Base-by-base conservation (phyloP, 2,797 vertebrate genomes). In the Myiotriccus ornatus region DNA sequence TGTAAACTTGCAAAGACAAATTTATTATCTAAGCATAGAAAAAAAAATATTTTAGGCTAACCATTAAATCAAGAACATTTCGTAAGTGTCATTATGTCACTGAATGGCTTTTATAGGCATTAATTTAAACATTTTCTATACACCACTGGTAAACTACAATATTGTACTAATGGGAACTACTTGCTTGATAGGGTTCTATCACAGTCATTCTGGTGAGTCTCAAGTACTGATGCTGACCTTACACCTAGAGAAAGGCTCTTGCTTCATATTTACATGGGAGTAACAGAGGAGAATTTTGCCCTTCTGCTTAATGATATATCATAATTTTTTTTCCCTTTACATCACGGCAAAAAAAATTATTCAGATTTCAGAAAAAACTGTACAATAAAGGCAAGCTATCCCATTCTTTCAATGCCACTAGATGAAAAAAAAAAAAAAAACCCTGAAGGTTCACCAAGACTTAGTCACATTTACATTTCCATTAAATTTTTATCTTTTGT, bases 131-230 rank as follows among this genome's bases (percentile, higher is more conserved):
- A 60, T 63, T 83, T 70, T 80, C 49, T 83, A 10, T 23, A 52
- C 7, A 37, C 2, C 64, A 34, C 49, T 24, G 24, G 22, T 39
- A 75, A 87, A 60, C 13, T 64, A 75, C 56, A 55, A 23, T 23
- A 44, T 5, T 76, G 10, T 32, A 43, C 28, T 34, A 59, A 14
- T 7, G 7, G 25, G n/a, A 76, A 23, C 23, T 13, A 12, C 43
- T 46, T 67, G 39, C 17, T 39, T 55, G 13, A 43, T 34, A 69
- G 41, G 14, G 8, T 41, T 44, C 20, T 77, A 57, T 7, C 1
- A 1, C 19, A 55, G 43, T 44, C n/a, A 32, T 27, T 73, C 53
- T 0, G 0, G 4, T n/a, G n/a, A 8, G 30, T n/a, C 13, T 83
- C 14, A 70, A 47, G 32, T 59, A 62, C 24, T n/a, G 21, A 50